phyloP scores from a whole-genome alignment of 1,140 invertebrate species.

The Ceratitis capitata region DNA sequence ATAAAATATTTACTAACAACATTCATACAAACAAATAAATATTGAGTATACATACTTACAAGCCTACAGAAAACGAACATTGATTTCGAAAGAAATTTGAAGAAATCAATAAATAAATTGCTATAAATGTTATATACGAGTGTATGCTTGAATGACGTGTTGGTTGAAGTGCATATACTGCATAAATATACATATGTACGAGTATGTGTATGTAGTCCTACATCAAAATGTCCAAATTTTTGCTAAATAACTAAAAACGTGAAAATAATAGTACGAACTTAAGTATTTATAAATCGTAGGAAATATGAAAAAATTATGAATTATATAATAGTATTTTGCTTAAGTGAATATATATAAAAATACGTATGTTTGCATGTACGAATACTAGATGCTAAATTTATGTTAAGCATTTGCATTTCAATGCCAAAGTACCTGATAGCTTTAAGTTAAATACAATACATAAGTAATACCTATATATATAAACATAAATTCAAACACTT shows the following conservation, averaged over 20 bases:
- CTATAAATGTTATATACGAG: not conserved
- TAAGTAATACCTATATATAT: no score
- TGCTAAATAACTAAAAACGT: not conserved
- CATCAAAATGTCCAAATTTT: conserved; percentile 16
- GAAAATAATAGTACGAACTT: not conserved
- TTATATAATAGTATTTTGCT: not conserved
- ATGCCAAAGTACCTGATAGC: conserved; percentile 30
- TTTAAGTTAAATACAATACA: not conserved
- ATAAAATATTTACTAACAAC: not conserved
- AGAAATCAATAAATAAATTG: not conserved
- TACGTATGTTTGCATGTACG: not conserved
- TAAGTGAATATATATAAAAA: not conserved
- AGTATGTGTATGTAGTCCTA: not conserved
- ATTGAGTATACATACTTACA: not conserved
- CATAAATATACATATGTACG: not conserved
- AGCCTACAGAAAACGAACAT: not conserved
- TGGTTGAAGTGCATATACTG: not conserved
- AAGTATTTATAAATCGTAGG: not conserved
- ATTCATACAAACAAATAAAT: not conserved
- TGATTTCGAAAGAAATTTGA: not conserved
- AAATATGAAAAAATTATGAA: not conserved
- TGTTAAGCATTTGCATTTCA: conserved; percentile 12
- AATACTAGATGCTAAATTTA: not conserved
- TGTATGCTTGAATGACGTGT: not conserved
- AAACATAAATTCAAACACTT: no score